A percentile compares a stretch with the other conserved stretches of the same genome.
Conservation (phyloP, 2,797 vertebrate genomes). For the Columba guinea region DNA sequence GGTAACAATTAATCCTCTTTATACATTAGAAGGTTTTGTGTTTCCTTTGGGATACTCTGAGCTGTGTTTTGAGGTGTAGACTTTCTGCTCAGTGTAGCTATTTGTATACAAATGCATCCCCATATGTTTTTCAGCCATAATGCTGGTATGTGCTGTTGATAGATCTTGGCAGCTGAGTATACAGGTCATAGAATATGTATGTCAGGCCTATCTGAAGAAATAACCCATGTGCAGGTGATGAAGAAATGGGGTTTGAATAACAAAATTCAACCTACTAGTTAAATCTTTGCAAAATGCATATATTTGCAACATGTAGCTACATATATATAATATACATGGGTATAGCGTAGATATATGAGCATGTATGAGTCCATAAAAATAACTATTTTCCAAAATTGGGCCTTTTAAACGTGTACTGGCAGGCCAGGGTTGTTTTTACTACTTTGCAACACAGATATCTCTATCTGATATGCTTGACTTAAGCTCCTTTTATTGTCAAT, state of each 20-base stretch:
- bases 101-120: slow-evolving; percentile 6
- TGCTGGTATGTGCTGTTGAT: slow-evolving; percentile 23
- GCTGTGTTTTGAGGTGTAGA: slow-evolving; percentile 34
- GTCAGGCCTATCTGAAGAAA: slow-evolving; percentile 1
- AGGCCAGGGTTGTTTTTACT: neutral
- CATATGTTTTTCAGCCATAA: slow-evolving; percentile 46
- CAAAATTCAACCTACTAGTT: neutral
- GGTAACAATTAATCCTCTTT: slow-evolving; percentile 53
- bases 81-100: slow-evolving; percentile 41
- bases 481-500: neutral
- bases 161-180: slow-evolving; percentile 45
- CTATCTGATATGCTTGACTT: neutral
- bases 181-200: neutral
- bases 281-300: neutral
- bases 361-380: neutral
- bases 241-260: neutral
- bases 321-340: neutral
- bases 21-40: slow-evolving; percentile 43
- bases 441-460: neutral
- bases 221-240: neutral
- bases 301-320: neutral
- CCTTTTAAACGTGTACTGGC: neutral
- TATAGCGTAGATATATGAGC: neutral
- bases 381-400: neutral
- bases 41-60: slow-evolving; percentile 42